Percentiles rank a stretch among this genome's conserved stretches.
Conservation (phyloP, 2,797 vertebrate species). For the Gallinago stenura region DNA sequence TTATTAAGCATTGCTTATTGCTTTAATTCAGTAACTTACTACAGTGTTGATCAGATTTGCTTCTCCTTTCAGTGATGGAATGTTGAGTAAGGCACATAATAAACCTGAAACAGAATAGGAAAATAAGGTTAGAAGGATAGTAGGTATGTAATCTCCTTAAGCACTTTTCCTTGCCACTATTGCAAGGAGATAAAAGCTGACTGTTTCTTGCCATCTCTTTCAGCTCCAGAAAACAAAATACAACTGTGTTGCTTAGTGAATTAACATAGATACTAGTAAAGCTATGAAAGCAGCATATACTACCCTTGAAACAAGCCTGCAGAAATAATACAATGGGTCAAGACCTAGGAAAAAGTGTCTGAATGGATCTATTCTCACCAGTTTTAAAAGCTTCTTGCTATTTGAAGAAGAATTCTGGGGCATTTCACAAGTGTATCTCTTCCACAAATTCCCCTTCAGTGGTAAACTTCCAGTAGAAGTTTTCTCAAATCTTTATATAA, state of each 20-base stretch:
- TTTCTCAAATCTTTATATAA: not conserved
- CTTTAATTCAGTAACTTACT: not conserved
- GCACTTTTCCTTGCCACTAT: not conserved
- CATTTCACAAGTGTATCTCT: not conserved
- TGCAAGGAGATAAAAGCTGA: not conserved
- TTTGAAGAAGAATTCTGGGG: not conserved
- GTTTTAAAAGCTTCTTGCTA: not conserved
- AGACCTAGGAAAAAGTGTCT: not conserved
- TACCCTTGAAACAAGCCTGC: not conserved
- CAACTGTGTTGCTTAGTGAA: not conserved
- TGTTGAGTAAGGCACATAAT: not conserved
- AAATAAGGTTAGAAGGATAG: not conserved
- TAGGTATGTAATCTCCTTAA: not conserved
- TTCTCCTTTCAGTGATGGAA: not conserved
- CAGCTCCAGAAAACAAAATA: not conserved
- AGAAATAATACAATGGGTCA: not conserved
- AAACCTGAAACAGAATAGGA: not conserved
- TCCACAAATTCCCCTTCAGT: not conserved
- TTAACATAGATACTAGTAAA: not conserved
- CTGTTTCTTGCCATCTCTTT: not conserved
- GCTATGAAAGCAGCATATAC: not conserved
- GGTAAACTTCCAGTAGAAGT: not conserved
- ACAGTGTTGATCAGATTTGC: not conserved
- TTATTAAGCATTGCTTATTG: not conserved
- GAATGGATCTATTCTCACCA: not conserved